Base-by-base conservation (phyloP, 1,140 invertebrate species). In the Goniozus legneri region DNA sequence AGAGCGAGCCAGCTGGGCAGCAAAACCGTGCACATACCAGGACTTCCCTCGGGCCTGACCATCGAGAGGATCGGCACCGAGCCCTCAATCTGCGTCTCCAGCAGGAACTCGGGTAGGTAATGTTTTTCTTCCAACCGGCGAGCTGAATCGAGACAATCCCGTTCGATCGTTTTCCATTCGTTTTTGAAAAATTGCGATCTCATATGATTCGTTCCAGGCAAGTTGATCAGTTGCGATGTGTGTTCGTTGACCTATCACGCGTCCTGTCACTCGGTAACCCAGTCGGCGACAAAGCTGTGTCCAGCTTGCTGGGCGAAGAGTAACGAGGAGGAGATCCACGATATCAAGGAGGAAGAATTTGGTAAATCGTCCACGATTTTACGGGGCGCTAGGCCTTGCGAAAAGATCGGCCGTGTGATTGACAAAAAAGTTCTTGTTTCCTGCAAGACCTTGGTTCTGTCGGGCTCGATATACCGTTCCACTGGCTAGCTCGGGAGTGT, bases 221-320 rank as follows among this genome's bases (percentile, higher is more conserved):
- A 65, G 24, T 55, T 80, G 35, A 60, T 71, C 18, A 55, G 70
- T 13, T 81, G 79, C 50, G 77, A 78, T 47, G 67, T 58, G 47
- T 81, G 79, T 56, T 56, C 68, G 22, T 65, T 68, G 18, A 75
- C 70, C 47, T 81, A 79, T 60, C 79, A 81, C 48, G 60, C 78
- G 4, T 75, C 73, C 13, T 81, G 79, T 54, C 78, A 80, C 44
- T 60, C 62, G 3, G 39, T 58, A 31, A 59, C 63, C 8, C 56
- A 67, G 2, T 64, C 65, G 13, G 65, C 71, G 3, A 19, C 56
- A 6, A 61, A 61, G 37, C 63, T 46, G 15, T 76, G 73, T 39
- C 71, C 73, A 6, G 33, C 74, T 72, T 36, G 50, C 48, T 37
- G 21, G n/a, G 52, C 53, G 8, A 30, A 56, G 2, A 32, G 20